Base-by-base conservation (phyloP, 2,888 invertebrate species). In the Pyrgus malvae region DNA sequence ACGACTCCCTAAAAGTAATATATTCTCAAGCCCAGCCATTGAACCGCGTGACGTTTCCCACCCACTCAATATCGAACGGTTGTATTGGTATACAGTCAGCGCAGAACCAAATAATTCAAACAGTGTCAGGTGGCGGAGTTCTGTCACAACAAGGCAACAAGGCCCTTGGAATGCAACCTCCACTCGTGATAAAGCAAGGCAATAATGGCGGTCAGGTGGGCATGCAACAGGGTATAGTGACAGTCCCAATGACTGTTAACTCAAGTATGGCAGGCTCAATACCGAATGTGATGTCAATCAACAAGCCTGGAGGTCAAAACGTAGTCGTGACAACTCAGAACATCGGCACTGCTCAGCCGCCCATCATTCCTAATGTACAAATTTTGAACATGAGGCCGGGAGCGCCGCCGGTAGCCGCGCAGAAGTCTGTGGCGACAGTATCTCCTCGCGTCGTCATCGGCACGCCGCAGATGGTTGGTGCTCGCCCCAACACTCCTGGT, bases 391-490 rank as follows among this genome's bases (percentile, higher is more conserved):
- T 96, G 91, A 92, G 96, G 66, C 94, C 95, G 49, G 94, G 93
- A 59, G 92, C 93, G 58, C 94, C 95, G 41, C 68, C 74, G 17
- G 92, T 93, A 66, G 91, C 93, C 59, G 93, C 93, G 56, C 95
- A 95, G 79, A 96, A 96, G 83, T 93, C 93, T 61, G 94, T 96
- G 60, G 93, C 95, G 55, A 93, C 93, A 55, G 94, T 96, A 60
- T 93, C 95, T 57, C 94, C 95, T 48, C 92, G 97, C 74, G 96
- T 97, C 69, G 95, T 97, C 68, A 94, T 97, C 68, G 95, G 95
- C 69, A 92, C 94, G 60, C 95, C 94, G 69, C 95, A 96, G 82
- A 93, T 97, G 90, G 94, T 96, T 65, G 95, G 95, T 67, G 91
- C 95, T 44, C 91, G 97, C 77, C 94, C 96, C 48, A 95, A 96